Percentiles rank a stretch among this genome's conserved stretches.
These are phyloP conservation scores for Halyomorpha halys DNA, from an alignment of 1,140 invertebrate species.

Conservation along the genomic window DNA sequence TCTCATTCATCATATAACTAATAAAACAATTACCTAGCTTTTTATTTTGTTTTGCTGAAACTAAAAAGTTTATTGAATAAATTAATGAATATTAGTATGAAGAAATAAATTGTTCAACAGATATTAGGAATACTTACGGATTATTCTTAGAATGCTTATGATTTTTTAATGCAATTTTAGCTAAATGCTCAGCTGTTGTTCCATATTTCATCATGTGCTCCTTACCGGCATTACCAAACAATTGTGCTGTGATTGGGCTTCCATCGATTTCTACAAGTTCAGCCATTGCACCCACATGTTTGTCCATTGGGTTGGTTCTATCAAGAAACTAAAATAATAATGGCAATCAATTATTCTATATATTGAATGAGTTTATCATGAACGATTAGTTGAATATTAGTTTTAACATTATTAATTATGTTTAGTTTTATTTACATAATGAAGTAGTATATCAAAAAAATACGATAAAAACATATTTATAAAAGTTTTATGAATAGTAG, in stretches of 20 bases:
- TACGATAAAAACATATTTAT: too few relatives aligned
- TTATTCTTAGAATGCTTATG: conserved; percentile 95
- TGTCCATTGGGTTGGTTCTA: conserved; percentile 87
- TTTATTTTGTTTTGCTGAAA: too few relatives aligned
- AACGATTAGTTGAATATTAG: too few relatives aligned
- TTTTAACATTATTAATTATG: too few relatives aligned
- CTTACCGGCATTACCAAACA: conserved; percentile 91
- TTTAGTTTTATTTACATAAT: too few relatives aligned
- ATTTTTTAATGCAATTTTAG: conserved; percentile 96
- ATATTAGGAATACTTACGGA: conserved; percentile 50
- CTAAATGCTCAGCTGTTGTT: conserved; percentile 83
- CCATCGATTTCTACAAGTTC: conserved; percentile 65
- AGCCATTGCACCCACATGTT: conserved; percentile 77
- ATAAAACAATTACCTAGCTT: too few relatives aligned
- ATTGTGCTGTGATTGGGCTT: conserved; percentile 81
- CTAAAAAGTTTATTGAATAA: too few relatives aligned
- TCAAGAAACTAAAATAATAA: conserved; percentile 56
- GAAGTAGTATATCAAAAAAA: too few relatives aligned
- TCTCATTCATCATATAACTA: too few relatives aligned
- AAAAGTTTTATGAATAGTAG: too few relatives aligned
- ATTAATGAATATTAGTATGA: too few relatives aligned
- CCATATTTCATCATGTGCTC: conserved; percentile 98
- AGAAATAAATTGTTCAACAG: not conserved
- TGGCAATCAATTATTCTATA: not conserved
- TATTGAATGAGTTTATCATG: too few relatives aligned